These are phyloP conservation scores for Cosmia pyralina DNA, from an alignment of 2,888 invertebrate genomes.

Conservation along the genomic window DNA sequence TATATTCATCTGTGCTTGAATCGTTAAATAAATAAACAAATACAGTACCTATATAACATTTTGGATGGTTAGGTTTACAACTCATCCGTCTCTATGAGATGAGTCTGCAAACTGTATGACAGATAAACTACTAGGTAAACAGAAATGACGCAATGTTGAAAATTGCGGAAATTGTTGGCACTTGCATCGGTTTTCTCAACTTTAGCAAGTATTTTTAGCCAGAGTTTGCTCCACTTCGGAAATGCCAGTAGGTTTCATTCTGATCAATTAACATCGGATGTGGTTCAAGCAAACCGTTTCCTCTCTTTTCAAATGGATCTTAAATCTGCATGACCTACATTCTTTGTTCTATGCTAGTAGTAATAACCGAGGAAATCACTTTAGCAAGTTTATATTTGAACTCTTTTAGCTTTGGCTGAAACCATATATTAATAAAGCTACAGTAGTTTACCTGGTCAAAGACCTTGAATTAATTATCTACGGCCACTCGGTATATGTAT, in stretches of 20 bases:
- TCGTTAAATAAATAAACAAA: too few species aligned
- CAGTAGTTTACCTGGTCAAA: too few species aligned
- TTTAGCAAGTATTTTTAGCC: constrained; percentile 40
- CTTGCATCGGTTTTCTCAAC: constrained; percentile 25
- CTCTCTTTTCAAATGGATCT: constrained; percentile 30
- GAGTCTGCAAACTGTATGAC: not conserved
- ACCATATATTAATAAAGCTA: too few species aligned
- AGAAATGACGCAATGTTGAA: constrained; percentile 11
- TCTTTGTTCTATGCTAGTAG: constrained; percentile 34
- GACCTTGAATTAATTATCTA: too few species aligned
- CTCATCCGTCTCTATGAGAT: not conserved
- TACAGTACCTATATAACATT: too few species aligned
- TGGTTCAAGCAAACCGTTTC: constrained; percentile 23
- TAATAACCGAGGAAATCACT: constrained; percentile 35
- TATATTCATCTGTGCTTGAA: too few species aligned
- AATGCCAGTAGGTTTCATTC: constrained; percentile 22
- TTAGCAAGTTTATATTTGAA: constrained; percentile 17
- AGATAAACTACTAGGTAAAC: not conserved
- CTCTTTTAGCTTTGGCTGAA: not conserved
- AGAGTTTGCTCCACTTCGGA: constrained; percentile 36
- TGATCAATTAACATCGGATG: constrained; percentile 47
- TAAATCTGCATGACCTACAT: constrained; percentile 49
- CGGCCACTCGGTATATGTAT: too few species aligned
- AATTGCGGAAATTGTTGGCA: constrained; percentile 32
- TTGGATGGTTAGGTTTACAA: not conserved